These are phyloP conservation scores for Emydocephalus ijimae DNA, from an alignment of 2,113 vertebrate species.

Conservation along the genomic window DNA sequence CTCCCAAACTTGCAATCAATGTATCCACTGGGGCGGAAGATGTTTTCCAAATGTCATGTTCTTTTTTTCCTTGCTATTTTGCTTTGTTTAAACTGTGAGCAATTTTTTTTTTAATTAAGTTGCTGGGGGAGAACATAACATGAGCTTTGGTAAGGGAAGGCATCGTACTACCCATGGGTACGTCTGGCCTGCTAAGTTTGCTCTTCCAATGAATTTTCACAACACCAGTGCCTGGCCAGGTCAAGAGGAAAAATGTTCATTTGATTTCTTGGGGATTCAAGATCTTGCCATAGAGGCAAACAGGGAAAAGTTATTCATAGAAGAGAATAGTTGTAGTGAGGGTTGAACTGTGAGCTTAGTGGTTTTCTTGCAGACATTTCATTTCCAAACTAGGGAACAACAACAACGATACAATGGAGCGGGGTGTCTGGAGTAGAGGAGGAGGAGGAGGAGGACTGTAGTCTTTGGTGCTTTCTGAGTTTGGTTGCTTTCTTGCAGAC, in stretches of 20 bases:
- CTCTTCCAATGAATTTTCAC: neutral
- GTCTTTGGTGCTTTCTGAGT: too few relatives aligned
- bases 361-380: too few relatives aligned
- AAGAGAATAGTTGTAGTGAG: too few relatives aligned
- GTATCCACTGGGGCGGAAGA: constrained; percentile 36
- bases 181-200: neutral
- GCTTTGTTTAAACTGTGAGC: constrained; percentile 30
- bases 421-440: too few relatives aligned
- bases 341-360: too few relatives aligned
- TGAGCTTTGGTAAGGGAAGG: neutral
- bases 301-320: neutral
- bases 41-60: constrained; percentile 51
- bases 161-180: neutral
- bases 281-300: neutral
- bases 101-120: neutral
- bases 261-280: neutral
- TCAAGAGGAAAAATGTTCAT: neutral
- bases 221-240: neutral
- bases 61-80: neutral
- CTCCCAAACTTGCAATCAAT: constrained; percentile 60
- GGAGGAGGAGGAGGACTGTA: too few relatives aligned
- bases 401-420: too few relatives aligned
- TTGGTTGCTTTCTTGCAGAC: too few relatives aligned
- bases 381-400: too few relatives aligned
- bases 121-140: constrained; percentile 1